Base-by-base conservation (phyloP, 2,888 invertebrate species). In the Melanargia galathea region DNA sequence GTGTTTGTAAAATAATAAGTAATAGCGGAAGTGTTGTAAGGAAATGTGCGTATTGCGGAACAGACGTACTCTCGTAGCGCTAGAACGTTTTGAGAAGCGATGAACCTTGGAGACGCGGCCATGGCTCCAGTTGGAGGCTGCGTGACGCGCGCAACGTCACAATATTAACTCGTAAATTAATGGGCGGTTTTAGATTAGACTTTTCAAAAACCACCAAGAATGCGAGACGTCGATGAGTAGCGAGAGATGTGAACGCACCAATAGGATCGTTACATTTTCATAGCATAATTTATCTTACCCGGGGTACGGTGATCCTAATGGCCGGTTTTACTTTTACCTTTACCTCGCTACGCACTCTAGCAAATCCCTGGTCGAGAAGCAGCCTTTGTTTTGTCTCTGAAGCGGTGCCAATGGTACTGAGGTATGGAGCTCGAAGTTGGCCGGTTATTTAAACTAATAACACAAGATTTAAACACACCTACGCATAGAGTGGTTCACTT, bases 51-150 rank as follows among this genome's bases (percentile, higher is more conserved):
- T 48, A 52, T 70, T 54, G 72, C 67, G 67, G 67, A 68, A 65
- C 61, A 60, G 55, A 52, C 52, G 35, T n/a, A n/a, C n/a, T n/a
- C n/a, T n/a, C n/a, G n/a, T 52, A 33, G 51, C 35, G 24, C 24
- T 54, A 43, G 54, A 66, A 65, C 55, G 58, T 63, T 66, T 69
- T 62, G 60, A 68, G 59, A 60, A 56, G 60, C 69, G 57, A 45
- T 43, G 51, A 75, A 77, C 82, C 83, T 82, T 81, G 77, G 77
- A 72, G 70, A 73, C 68, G 70, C 67, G 71, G 69, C 66, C 66
- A 69, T 64, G 73, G 73, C 74, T 20, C 75, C 75, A 73, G 76
- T 81, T 78, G 79, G 81, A 83, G 82, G 81, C 76, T 77, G 73
- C 73, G 65, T 82, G 81, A 82, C 81, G 83, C 52, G 45, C 54